Evolutionary conservation across 2,113 vertebrate species (phyloP), one percentile per base, ranked within the genome.

Genomic region (Chrysochloris asiatica): DNA sequence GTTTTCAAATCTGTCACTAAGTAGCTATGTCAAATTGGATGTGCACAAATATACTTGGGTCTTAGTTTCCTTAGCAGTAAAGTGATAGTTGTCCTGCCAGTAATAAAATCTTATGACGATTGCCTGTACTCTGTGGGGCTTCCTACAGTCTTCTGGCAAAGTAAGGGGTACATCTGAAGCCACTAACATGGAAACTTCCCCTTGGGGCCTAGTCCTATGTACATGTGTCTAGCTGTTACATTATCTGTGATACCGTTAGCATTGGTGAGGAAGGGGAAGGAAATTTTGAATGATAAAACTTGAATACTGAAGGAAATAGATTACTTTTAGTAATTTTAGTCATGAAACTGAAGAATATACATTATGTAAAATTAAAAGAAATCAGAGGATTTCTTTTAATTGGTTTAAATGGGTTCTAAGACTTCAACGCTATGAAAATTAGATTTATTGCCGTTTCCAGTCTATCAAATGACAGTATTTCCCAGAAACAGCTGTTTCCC

Each of bases 321-420:
- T 14, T 45, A 82, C 77, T 45, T 81, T 90, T 41, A 81, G 56
- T 92, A 84, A 94, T 75, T 90, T 76, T 11, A 71, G 56, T n/a
- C 69, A 69, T 86, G 65, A 90, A 86, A 89, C 36, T 47, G 47
- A 91, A 79, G 30, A 48, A 41, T 78, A 63, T 41, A 88, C 61
- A 38, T 69, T 24, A 3, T 83, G 69, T 43, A 81, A n/a, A 26
- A 30, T 86, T 92, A 71, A 76, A 88, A 90, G 81, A 65, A 79
- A 41, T 86, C 48, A 82, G 76, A 36, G 24, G 45, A 78, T 50
- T 69, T 24, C 69, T 67, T 73, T 19, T 10, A 48, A 5, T 8
- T n/a, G n/a, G n/a, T n/a, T n/a, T n/a, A 67, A 12, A 41, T 56
- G 24, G 8, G 48, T 30, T 91, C 63, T 91, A 54, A 82, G 16